phyloP scores from a whole-genome alignment of 2,113 vertebrate genomes.

The Oncorhynchus mykiss region DNA sequence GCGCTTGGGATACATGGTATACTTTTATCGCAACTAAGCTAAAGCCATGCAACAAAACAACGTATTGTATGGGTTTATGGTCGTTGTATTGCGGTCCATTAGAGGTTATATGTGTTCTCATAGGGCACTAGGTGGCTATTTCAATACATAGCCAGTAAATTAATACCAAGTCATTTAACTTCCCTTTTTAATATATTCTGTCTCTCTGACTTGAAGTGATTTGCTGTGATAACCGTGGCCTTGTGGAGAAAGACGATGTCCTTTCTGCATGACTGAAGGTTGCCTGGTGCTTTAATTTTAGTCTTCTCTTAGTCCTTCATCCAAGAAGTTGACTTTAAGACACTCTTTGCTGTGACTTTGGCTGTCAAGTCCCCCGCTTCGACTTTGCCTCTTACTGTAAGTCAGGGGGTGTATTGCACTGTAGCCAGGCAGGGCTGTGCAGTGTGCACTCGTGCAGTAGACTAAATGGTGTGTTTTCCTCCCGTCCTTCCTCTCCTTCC shows the following conservation, averaged over 20 bases:
- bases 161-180: neutral
- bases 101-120: neutral
- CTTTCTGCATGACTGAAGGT: neutral
- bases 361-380: constrained; percentile 46
- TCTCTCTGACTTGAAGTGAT: neutral
- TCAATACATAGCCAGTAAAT: neutral
- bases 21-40: neutral
- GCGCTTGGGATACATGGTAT: neutral
- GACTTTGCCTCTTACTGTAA: constrained; percentile 51
- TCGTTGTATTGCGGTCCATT: neutral
- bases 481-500: neutral
- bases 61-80: too few relatives aligned
- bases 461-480: constrained; percentile 42
- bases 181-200: neutral
- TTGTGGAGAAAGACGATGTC: neutral
- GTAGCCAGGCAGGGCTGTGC: constrained; percentile 16
- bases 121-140: neutral
- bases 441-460: constrained; percentile 57
- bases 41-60: neutral
- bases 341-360: constrained; percentile 37
- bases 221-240: neutral
- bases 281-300: constrained; percentile 10
- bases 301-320: constrained; percentile 28
- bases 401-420: constrained; percentile 7
- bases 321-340: constrained; percentile 47